These are phyloP conservation scores for Steinernema scapterisci DNA, from an alignment of 2,888 invertebrate genomes.

Conservation along the genomic window DNA sequence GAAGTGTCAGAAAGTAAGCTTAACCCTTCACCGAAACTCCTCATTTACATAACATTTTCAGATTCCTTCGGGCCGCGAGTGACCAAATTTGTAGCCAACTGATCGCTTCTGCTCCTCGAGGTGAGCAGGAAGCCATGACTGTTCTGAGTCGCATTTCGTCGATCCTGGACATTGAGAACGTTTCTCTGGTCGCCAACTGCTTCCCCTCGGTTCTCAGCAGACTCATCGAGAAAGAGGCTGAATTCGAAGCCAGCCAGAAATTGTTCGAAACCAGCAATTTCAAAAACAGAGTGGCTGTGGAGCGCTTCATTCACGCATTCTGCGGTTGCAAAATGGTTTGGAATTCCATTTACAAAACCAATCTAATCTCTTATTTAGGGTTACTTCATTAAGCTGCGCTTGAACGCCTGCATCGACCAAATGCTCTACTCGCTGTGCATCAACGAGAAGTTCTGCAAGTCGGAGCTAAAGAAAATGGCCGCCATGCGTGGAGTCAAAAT, in stretches of 20 bases:
- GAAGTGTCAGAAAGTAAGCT: neutral
- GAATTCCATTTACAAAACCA: no score
- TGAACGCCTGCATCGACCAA: neutral
- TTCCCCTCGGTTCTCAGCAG: neutral
- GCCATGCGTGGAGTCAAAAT: neutral
- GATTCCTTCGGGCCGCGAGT: neutral
- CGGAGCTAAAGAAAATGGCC: neutral
- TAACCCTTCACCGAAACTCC: neutral
- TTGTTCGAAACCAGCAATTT: neutral
- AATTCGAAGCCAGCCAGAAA: no score
- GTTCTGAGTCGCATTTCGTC: neutral
- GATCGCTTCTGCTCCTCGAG: neutral
- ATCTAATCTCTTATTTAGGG: neutral
- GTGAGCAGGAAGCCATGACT: neutral
- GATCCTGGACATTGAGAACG: neutral
- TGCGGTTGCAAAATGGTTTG: neutral
- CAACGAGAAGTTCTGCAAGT: conserved; percentile 14
- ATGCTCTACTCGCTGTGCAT: conserved; percentile 18
- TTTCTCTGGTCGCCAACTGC: neutral
- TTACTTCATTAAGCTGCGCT: neutral
- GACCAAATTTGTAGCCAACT: neutral
- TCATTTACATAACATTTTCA: neutral
- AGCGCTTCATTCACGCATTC: neutral
- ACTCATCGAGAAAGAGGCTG: neutral
- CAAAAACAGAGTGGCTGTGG: neutral